phyloP scores from a whole-genome alignment of 2,113 vertebrate genomes.

The Puntigrus tetrazona region DNA sequence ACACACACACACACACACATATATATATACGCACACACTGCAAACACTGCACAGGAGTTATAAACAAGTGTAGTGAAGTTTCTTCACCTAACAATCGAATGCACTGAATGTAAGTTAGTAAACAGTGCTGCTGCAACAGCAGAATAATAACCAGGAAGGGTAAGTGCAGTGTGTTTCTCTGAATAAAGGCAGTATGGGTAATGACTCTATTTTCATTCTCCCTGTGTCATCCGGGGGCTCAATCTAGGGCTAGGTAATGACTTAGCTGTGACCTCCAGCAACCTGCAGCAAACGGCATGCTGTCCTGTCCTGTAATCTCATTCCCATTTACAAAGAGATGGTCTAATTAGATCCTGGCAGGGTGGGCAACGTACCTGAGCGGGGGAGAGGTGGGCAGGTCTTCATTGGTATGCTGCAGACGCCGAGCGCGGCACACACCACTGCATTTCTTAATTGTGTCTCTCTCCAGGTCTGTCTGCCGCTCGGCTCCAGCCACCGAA shows the following conservation, averaged over 20 bases:
- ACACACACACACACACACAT: too few relatives aligned
- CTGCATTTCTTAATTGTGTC: slow-evolving; percentile 51
- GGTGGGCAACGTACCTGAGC: slow-evolving; percentile 34
- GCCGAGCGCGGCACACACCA: not conserved
- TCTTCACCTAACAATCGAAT: not conserved
- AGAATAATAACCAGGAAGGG: slow-evolving; percentile 8
- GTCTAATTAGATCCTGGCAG: slow-evolving; percentile 54
- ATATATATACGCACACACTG: too few relatives aligned
- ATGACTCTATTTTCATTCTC: slow-evolving; percentile 35
- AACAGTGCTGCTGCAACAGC: not conserved
- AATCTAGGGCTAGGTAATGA: slow-evolving; percentile 21
- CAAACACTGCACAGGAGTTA: not conserved
- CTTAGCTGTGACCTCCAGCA: slow-evolving; percentile 48
- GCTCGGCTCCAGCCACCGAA: not conserved
- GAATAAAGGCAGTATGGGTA: slow-evolving; percentile 17
- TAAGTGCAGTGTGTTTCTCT: not conserved
- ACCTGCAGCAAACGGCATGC: slow-evolving; percentile 32
- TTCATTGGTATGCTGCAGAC: slow-evolving; percentile 43
- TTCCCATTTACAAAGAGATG: slow-evolving; percentile 45
- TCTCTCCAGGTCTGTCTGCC: slow-evolving; percentile 34
- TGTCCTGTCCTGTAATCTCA: slow-evolving; percentile 35
- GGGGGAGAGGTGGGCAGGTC: not conserved
- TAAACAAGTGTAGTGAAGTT: not conserved
- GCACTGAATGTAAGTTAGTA: not conserved
- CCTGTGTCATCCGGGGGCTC: slow-evolving; percentile 1